Percentiles rank a stretch among this genome's conserved stretches.
Evolutionary conservation across 2,797 vertebrate genomes (phyloP).

Genomic region (Dendrocincla tyrannina): DNA sequence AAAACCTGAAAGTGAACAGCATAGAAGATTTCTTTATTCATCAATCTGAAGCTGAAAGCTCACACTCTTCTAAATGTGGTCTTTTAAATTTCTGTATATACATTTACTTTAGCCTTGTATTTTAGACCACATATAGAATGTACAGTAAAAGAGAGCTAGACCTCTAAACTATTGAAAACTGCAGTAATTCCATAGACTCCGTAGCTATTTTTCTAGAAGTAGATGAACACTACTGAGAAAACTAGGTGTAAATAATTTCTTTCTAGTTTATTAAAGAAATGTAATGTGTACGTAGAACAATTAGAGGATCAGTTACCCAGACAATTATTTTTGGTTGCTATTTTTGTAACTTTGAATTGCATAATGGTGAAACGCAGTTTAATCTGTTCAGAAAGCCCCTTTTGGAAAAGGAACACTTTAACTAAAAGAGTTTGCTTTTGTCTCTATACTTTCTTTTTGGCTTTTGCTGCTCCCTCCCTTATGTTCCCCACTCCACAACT

Average conservation of each 20-base stretch:
- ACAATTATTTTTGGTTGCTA: neutral
- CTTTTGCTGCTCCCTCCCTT: neutral
- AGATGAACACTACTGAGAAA: neutral
- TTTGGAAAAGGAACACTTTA: neutral
- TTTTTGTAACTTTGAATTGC: neutral
- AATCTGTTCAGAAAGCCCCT: neutral
- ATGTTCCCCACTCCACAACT: neutral
- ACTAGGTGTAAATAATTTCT: neutral
- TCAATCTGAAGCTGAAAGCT: neutral
- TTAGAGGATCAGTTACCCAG: neutral
- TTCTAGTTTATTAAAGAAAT: neutral
- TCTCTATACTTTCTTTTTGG: rapidly evolving
- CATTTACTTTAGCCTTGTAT: neutral
- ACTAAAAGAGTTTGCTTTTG: neutral
- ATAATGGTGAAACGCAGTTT: neutral
- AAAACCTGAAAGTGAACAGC: neutral
- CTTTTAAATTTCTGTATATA: neutral
- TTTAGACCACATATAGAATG: neutral
- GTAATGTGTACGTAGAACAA: neutral
- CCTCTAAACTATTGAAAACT: neutral
- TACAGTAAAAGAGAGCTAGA: neutral
- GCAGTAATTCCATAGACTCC: neutral
- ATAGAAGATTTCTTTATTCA: neutral
- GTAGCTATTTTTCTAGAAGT: neutral
- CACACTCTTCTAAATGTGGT: neutral